Evolutionary conservation across 35 echinoderm and acorn worm species (phyloP).

Genomic region (Ophioderma brevispina): DNA sequence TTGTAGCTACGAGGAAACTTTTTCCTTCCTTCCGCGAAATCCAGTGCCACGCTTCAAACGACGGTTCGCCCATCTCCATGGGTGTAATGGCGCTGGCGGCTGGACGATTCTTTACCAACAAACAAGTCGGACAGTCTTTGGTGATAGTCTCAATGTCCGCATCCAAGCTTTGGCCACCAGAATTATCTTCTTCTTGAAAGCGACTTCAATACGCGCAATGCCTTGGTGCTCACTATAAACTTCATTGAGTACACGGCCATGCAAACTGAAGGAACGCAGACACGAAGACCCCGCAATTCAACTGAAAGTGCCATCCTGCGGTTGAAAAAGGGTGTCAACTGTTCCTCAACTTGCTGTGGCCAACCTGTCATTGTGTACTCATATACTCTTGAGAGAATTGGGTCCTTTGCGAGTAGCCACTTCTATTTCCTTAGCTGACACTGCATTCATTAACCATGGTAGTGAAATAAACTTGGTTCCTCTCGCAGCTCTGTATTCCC

Average conservation of each 20-base stretch:
- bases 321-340: conserved; percentile 27
- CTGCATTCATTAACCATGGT: too few relatives aligned
- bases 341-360: conserved; percentile 20
- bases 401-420: too few relatives aligned
- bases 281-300: conserved; percentile 35
- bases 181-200: conserved; percentile 40
- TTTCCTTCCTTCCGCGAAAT: conserved; percentile 62
- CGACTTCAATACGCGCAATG: conserved; percentile 60
- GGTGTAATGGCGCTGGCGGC: conserved; percentile 40
- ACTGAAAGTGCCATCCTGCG: conserved; percentile 37
- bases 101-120: conserved; percentile 24
- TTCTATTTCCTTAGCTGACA: too few relatives aligned
- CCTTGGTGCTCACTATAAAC: conserved; percentile 50
- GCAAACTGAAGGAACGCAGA: too few relatives aligned
- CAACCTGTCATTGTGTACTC: too few relatives aligned
- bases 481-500: conserved; percentile 51
- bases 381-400: too few relatives aligned
- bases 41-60: conserved; percentile 39
- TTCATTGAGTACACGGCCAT: conserved; percentile 33
- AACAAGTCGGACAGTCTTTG: conserved; percentile 41
- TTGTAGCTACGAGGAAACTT: conserved; percentile 20
- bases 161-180: conserved; percentile 68
- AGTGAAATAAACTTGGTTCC: conserved; percentile 28
- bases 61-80: conserved; percentile 37
- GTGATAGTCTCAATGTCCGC: conserved; percentile 42